A percentile compares a stretch with the other conserved stretches of the same genome.
phyloP scores from a whole-genome alignment of 2,888 invertebrate genomes.

The Holacanthella duospinosa region DNA sequence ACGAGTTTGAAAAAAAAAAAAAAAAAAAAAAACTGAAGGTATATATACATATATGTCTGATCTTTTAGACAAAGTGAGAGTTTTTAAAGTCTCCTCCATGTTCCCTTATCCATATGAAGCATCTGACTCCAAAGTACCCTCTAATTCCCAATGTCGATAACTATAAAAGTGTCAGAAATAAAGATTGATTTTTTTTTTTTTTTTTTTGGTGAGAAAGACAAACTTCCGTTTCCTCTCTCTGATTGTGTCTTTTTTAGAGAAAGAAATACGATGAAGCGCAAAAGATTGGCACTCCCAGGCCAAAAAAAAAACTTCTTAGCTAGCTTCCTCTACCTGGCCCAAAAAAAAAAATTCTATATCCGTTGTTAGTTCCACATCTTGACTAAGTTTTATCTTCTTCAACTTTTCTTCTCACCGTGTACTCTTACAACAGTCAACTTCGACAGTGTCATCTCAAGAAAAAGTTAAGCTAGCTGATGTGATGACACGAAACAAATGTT shows the following conservation, averaged over 20 bases:
- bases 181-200: background rate
- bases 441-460: background rate
- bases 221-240: conserved; percentile 5
- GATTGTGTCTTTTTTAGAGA: background rate
- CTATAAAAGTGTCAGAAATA: conserved; percentile 9
- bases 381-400: background rate
- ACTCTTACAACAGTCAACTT: too few relatives aligned
- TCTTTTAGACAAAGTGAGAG: conserved; percentile 9
- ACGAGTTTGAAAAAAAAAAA: too few relatives aligned
- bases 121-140: background rate
- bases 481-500: conserved; percentile 3
- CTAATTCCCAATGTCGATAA: conserved; percentile 2
- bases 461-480: background rate
- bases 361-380: background rate
- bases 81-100: background rate
- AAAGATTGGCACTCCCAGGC: background rate
- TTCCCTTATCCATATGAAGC: background rate
- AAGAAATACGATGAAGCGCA: background rate
- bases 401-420: background rate
- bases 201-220: conserved; percentile 5
- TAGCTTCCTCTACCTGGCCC: too few relatives aligned
- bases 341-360: background rate
- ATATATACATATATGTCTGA: background rate
- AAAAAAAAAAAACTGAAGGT: background rate
- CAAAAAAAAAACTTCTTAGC: background rate